Percentiles rank a stretch among this genome's conserved stretches.
Evolutionary conservation across 2,113 vertebrate species (phyloP).

Genomic region (Corythoichthys intestinalis): DNA sequence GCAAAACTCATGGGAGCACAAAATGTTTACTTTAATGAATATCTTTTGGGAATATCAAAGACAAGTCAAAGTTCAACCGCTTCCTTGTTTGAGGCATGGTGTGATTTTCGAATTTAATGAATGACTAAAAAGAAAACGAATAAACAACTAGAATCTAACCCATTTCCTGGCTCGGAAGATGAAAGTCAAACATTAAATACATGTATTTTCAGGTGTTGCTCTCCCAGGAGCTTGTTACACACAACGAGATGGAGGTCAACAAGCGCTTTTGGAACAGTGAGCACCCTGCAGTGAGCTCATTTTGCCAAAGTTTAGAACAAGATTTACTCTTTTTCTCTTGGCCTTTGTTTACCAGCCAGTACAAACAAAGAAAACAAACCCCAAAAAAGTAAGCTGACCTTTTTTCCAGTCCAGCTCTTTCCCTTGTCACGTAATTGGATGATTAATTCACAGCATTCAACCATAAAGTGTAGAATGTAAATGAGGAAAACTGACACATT

Average conservation of each 20-base stretch:
- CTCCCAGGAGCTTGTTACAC: slow-evolving; percentile 63
- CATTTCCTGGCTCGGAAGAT: slow-evolving; percentile 27
- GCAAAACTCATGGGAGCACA: slow-evolving; percentile 26
- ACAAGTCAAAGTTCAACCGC: slow-evolving; percentile 37
- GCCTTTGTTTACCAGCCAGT: background rate
- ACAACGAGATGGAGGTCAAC: slow-evolving; percentile 50
- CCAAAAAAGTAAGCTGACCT: slow-evolving; percentile 7
- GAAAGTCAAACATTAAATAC: slow-evolving; percentile 41
- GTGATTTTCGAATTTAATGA: slow-evolving; percentile 38
- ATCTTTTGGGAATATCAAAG: slow-evolving; percentile 32
- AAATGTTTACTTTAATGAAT: slow-evolving; percentile 31
- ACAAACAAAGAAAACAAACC: background rate
- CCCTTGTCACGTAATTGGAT: slow-evolving; percentile 19
- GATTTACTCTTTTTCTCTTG: background rate
- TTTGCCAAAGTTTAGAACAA: slow-evolving; percentile 25
- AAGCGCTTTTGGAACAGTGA: slow-evolving; percentile 38
- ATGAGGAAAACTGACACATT: slow-evolving; percentile 19
- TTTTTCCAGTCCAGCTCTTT: slow-evolving; percentile 1
- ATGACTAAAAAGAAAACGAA: slow-evolving; percentile 16
- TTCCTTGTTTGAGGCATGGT: slow-evolving; percentile 22
- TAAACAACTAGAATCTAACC: slow-evolving; percentile 1
- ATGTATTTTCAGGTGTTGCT: slow-evolving; percentile 29
- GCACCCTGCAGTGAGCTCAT: slow-evolving; percentile 46
- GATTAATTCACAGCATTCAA: slow-evolving; percentile 26
- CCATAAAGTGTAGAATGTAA: slow-evolving; percentile 33